Percentiles rank a stretch among this genome's conserved stretches.
phyloP scores from a whole-genome alignment of 2,113 vertebrate genomes.

The Sturnira hondurensis region DNA sequence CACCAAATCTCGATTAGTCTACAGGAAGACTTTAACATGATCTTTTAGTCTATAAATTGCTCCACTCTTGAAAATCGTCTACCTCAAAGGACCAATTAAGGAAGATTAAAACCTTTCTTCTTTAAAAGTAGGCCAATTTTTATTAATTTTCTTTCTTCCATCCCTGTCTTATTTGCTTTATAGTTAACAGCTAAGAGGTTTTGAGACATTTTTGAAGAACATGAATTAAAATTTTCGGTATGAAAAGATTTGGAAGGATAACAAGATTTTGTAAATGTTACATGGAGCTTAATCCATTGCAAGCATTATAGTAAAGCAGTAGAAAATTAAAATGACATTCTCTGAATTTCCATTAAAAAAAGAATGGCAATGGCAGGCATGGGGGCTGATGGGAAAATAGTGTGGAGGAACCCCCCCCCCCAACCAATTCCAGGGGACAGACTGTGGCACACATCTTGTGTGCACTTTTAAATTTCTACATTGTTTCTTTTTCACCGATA shows the following conservation, averaged over 20 bases:
- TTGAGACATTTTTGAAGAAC: constrained; percentile 45
- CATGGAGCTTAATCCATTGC: background rate
- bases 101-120: constrained; percentile 56
- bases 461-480: background rate
- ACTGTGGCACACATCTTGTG: background rate
- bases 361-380: background rate
- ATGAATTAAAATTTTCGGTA: constrained; percentile 15
- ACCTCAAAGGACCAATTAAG: constrained; percentile 54
- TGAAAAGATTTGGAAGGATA: constrained; percentile 23
- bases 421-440: background rate
- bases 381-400: background rate
- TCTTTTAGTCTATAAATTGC: constrained; percentile 62
- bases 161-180: constrained; percentile 61
- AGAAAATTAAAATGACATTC: constrained; percentile 35
- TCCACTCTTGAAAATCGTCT: constrained; percentile 53
- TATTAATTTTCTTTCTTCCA: constrained; percentile 52
- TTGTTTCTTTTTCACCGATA: background rate
- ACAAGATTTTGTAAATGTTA: constrained; percentile 39
- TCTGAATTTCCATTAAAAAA: constrained; percentile 1
- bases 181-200: background rate
- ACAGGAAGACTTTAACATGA: constrained; percentile 44
- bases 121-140: constrained; percentile 55
- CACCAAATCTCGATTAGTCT: constrained; percentile 47
- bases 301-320: background rate
- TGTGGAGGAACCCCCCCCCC: background rate